Percentiles rank a stretch among this genome's conserved stretches.
These are phyloP conservation scores for Panulirus ornatus DNA, from an alignment of 1,140 invertebrate genomes.

Conservation along the genomic window DNA sequence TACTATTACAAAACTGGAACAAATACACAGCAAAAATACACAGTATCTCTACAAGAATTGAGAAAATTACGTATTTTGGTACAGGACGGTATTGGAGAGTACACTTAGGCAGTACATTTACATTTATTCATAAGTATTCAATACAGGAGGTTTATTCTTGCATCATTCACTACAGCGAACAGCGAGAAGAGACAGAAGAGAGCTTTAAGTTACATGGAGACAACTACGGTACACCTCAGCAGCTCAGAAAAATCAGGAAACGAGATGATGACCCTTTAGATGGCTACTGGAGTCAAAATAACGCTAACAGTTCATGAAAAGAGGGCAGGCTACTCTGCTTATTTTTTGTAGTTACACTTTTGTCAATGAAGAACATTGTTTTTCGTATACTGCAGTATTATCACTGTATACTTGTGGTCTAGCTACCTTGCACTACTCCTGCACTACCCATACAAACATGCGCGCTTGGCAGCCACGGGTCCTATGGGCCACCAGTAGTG, in stretches of 20 bases:
- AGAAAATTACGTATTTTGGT: slow-evolving; percentile 75
- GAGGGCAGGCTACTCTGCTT: slow-evolving; percentile 71
- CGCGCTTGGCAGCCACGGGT: slow-evolving; percentile 66
- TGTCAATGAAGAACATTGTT: slow-evolving; percentile 75
- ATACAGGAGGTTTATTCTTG: slow-evolving; percentile 71
- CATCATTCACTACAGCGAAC: slow-evolving; percentile 74
- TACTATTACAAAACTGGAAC: slow-evolving; percentile 75
- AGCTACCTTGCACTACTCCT: slow-evolving; percentile 75
- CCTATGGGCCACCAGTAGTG: slow-evolving; percentile 47
- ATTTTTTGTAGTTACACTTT: slow-evolving; percentile 75
- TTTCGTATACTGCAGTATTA: slow-evolving; percentile 75
- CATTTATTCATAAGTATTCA: slow-evolving; percentile 69
- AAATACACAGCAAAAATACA: slow-evolving; percentile 74
- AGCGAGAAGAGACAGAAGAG: slow-evolving; percentile 75
- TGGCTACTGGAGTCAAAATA: slow-evolving; percentile 74
- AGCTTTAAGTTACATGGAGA: slow-evolving; percentile 72
- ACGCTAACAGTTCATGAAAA: slow-evolving; percentile 73
- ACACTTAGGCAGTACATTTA: slow-evolving; percentile 72
- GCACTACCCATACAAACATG: slow-evolving; percentile 74
- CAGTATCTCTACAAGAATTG: slow-evolving; percentile 72
- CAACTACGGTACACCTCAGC: slow-evolving; percentile 73
- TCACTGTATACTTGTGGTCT: slow-evolving; percentile 76
- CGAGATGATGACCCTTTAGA: slow-evolving; percentile 54
- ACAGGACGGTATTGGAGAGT: slow-evolving; percentile 75
- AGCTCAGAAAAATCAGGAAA: slow-evolving; percentile 64